phyloP scores from a whole-genome alignment of 2,113 vertebrate species.

The Bos indicus region DNA sequence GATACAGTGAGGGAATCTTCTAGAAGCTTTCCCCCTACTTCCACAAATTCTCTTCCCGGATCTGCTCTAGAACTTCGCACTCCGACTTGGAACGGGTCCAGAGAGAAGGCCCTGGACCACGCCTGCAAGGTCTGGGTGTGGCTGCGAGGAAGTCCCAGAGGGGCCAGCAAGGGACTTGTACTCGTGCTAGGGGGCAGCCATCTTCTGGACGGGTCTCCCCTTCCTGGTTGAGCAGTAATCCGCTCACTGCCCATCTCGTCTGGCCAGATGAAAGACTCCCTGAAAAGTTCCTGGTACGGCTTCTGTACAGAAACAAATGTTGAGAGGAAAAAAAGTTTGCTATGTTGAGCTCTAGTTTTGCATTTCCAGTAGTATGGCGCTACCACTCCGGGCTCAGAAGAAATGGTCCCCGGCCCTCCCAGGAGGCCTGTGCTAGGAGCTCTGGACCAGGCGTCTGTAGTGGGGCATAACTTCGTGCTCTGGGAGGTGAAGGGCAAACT shows the following conservation, averaged over 20 bases:
- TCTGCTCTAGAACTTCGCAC: not conserved
- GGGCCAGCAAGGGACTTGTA: not conserved
- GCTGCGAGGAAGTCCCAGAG: slow-evolving; percentile 6
- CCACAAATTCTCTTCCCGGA: not conserved
- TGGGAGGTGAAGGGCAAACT: slow-evolving; percentile 96
- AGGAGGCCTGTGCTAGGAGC: slow-evolving; percentile 89
- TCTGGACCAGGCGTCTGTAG: slow-evolving; percentile 96
- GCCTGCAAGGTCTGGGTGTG: slow-evolving; percentile 27
- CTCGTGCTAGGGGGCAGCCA: not conserved
- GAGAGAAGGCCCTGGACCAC: slow-evolving; percentile 53
- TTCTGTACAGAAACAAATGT: not conserved
- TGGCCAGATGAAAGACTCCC: slow-evolving; percentile 2
- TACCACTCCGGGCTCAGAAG: slow-evolving; percentile 48
- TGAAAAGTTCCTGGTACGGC: not conserved
- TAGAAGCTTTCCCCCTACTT: slow-evolving; percentile 63
- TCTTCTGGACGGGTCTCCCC: not conserved
- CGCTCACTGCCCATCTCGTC: not conserved
- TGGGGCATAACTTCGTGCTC: slow-evolving; percentile 98
- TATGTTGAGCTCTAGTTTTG: slow-evolving; percentile 45
- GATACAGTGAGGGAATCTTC: slow-evolving; percentile 70
- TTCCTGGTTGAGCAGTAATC: slow-evolving; percentile 4
- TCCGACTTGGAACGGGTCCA: slow-evolving; percentile 47
- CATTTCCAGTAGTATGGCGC: slow-evolving; percentile 70
- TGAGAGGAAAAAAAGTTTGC: not conserved
- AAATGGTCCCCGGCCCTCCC: slow-evolving; percentile 71